Percentiles rank a stretch among this genome's conserved stretches.
phyloP scores from a whole-genome alignment of 1,140 invertebrate species.

The Achroia grisella region DNA sequence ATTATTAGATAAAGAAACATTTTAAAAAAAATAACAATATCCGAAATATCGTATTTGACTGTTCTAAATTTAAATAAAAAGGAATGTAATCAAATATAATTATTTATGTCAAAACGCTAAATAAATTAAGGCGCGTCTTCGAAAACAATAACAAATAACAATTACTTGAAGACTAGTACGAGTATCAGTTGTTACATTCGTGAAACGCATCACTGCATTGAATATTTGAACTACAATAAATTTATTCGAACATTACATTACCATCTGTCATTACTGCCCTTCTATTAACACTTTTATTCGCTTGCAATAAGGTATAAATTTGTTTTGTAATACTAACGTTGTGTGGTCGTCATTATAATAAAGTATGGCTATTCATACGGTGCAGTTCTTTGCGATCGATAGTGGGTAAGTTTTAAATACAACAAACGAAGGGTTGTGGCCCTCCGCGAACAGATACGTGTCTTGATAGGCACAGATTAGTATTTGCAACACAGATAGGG shows the following conservation, averaged over 20 bases:
- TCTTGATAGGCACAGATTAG: slow-evolving; percentile 20
- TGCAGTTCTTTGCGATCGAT: slow-evolving; percentile 33
- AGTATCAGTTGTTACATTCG: too few relatives aligned
- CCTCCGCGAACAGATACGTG: slow-evolving; percentile 23
- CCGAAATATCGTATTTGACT: too few relatives aligned
- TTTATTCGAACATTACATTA: neutral
- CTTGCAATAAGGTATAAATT: neutral
- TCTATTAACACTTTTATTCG: neutral
- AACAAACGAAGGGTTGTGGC: slow-evolving; percentile 50
- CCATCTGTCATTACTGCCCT: slow-evolving; percentile 4
- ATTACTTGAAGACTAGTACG: too few relatives aligned
- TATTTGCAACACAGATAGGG: neutral
- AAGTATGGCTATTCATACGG: slow-evolving; percentile 6
- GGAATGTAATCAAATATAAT: too few relatives aligned
- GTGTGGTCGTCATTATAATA: slow-evolving; percentile 1
- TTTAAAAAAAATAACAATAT: too few relatives aligned
- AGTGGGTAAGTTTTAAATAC: slow-evolving; percentile 48
- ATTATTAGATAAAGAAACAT: too few relatives aligned
- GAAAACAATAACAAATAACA: too few relatives aligned
- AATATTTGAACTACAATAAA: too few relatives aligned
- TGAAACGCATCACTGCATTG: too few relatives aligned
- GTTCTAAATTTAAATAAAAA: too few relatives aligned
- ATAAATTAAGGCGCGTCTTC: too few relatives aligned
- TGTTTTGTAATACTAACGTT: neutral
- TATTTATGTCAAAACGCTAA: too few relatives aligned